These are phyloP conservation scores for Rhegmatorhina hoffmannsi DNA, from an alignment of 2,113 vertebrate species.

Conservation along the genomic window DNA sequence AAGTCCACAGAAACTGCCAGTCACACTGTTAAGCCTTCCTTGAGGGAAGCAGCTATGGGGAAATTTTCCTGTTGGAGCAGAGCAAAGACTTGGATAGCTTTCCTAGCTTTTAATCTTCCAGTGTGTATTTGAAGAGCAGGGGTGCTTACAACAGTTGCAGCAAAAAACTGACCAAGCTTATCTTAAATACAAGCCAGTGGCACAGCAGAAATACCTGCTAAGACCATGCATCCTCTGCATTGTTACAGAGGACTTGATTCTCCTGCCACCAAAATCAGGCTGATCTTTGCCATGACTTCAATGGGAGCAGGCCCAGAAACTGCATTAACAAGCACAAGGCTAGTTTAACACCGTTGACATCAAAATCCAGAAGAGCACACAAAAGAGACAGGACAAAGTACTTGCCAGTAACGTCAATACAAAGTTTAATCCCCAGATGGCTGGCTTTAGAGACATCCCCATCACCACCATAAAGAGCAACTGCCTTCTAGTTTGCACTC, in stretches of 20 bases:
- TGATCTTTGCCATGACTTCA: constrained; percentile 64
- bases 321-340: constrained; percentile 48
- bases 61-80: background rate
- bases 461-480: constrained; percentile 52
- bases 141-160: background rate
- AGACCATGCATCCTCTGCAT: background rate
- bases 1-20: background rate
- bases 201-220: background rate
- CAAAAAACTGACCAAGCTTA: background rate
- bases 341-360: constrained; percentile 63
- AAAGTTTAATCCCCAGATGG: constrained; percentile 67
- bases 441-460: constrained; percentile 57
- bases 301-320: constrained; percentile 47
- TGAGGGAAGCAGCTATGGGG: background rate
- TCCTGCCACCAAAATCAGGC: background rate
- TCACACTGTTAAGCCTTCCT: background rate
- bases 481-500: constrained; percentile 36
- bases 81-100: background rate
- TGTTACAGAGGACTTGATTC: background rate
- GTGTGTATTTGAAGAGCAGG: background rate
- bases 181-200: background rate
- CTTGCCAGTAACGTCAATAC: constrained; percentile 52
- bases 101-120: background rate
- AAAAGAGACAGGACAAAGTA: constrained; percentile 67
- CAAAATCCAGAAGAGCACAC: constrained; percentile 60